Evolutionary conservation across 2,113 vertebrate genomes (phyloP).

Genomic region (Rostratula benghalensis): DNA sequence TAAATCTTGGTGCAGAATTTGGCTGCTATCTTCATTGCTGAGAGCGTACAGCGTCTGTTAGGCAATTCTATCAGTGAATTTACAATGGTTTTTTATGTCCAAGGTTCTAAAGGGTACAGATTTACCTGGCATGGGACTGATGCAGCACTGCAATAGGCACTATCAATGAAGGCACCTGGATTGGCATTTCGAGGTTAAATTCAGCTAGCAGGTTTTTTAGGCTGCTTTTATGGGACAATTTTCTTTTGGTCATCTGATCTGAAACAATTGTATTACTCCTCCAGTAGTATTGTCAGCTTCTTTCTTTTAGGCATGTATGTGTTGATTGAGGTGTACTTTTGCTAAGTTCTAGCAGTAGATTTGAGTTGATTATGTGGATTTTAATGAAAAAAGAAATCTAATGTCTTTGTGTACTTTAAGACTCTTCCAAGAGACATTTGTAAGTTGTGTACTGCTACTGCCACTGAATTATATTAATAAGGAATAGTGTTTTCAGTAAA

Average conservation of each 20-base stretch:
- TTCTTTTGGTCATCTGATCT: background rate
- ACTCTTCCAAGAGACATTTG: background rate
- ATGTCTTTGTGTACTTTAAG: background rate
- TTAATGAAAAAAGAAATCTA: background rate
- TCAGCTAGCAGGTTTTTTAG: background rate
- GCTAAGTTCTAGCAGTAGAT: background rate
- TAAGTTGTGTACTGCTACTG: background rate
- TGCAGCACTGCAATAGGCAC: background rate
- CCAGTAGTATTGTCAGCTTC: background rate
- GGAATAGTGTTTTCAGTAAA: background rate
- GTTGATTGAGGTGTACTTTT: background rate
- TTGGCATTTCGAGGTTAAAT: background rate
- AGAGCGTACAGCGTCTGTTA: background rate
- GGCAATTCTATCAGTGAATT: background rate
- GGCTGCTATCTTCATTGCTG: background rate
- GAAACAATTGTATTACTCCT: background rate
- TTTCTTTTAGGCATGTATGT: background rate
- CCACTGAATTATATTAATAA: background rate
- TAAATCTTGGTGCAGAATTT: background rate
- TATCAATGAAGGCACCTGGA: background rate
- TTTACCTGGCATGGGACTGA: background rate
- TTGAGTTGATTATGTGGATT: background rate
- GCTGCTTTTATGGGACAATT: background rate
- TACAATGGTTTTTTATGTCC: background rate
- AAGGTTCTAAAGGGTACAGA: background rate